Percentiles rank a stretch among this genome's conserved stretches.
Evolutionary conservation across 92 coral and sea anemone genomes (phyloP).

Genomic region (Umimayanthus kanabou): DNA sequence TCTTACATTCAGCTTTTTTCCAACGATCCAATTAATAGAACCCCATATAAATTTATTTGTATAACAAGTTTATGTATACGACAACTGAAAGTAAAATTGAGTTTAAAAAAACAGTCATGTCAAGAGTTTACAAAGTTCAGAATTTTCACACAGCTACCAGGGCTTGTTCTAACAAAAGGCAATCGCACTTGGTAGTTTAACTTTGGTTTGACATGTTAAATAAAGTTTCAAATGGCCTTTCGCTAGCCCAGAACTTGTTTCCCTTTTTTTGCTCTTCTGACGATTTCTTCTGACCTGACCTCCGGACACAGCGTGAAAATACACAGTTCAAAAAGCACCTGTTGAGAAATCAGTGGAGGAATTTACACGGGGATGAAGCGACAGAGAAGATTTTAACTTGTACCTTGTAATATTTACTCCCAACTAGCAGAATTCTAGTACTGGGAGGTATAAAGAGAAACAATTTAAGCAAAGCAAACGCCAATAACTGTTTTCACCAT

Average conservation of each 20-base stretch:
- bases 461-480: no score
- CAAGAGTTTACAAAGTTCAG: no score
- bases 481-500: no score
- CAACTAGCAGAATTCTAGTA: no score
- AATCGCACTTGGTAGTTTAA: no score
- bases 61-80: neutral
- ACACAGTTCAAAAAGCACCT: constrained; percentile 87
- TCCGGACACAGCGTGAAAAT: constrained; percentile 89
- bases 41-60: neutral
- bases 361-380: neutral
- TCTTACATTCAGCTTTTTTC: no score
- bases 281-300: constrained; percentile 76
- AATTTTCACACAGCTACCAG: neutral
- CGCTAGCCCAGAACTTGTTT: neutral
- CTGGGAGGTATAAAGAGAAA: no score
- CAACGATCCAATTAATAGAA: neutral
- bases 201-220: neutral
- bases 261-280: constrained; percentile 60
- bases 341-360: neutral
- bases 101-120: no score
- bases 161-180: neutral
- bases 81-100: no score
- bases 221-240: neutral
- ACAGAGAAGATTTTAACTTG: no score
- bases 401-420: no score